A percentile compares a stretch with the other conserved stretches of the same genome.
Evolutionary conservation across 2,888 invertebrate species (phyloP).

Genomic region (Hoplodrina blanda): DNA sequence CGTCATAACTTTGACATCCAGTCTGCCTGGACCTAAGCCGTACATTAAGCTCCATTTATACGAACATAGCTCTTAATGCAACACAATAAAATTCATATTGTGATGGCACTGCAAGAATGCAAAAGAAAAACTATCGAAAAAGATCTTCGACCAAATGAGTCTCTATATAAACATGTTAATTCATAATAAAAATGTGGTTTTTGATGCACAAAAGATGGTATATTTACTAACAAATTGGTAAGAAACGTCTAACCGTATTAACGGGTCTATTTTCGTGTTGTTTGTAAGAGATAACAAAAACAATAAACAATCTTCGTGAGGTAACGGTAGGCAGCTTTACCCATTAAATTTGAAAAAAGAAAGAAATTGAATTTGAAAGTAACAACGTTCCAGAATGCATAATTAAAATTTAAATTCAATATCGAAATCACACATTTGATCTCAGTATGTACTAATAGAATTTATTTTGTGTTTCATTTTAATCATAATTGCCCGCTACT

Average conservation of each 20-base stretch:
- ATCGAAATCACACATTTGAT: constrained; percentile 51
- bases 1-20: constrained; percentile 91
- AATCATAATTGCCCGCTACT: constrained; percentile 44
- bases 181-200: constrained; percentile 86
- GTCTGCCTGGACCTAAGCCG: constrained; percentile 82
- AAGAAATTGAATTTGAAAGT: constrained; percentile 54
- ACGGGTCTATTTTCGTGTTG: constrained; percentile 72
- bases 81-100: constrained; percentile 64
- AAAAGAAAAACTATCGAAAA: constrained; percentile 80
- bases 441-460: constrained; percentile 43
- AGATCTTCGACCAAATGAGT: constrained; percentile 86
- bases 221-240: constrained; percentile 87
- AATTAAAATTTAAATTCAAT: constrained; percentile 44
- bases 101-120: constrained; percentile 61
- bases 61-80: constrained; percentile 65
- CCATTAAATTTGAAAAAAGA: constrained; percentile 29
- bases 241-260: constrained; percentile 78
- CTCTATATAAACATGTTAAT: constrained; percentile 89
- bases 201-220: constrained; percentile 77
- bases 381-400: constrained; percentile 30
- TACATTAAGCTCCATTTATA: constrained; percentile 60
- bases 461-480: constrained; percentile 48
- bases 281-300: constrained; percentile 74
- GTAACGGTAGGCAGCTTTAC: constrained; percentile 21
- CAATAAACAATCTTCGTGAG: constrained; percentile 18